A percentile compares a stretch with the other conserved stretches of the same genome.
These are phyloP conservation scores for Philotrypesis tridentata DNA, from an alignment of 1,140 invertebrate species.

Conservation along the genomic window DNA sequence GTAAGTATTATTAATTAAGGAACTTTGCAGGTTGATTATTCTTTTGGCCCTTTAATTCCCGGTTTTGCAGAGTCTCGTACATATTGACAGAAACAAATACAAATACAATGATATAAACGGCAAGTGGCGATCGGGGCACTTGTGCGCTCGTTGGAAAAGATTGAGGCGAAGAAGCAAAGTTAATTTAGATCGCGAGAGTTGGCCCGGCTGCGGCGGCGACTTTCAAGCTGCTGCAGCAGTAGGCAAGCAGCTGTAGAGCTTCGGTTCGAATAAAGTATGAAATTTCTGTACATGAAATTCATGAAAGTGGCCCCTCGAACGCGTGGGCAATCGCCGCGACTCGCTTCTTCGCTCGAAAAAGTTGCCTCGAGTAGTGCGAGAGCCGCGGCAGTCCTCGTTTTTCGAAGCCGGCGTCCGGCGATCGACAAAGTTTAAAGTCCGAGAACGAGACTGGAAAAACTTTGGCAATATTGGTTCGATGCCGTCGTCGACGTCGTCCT, in stretches of 20 bases:
- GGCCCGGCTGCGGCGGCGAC: neutral
- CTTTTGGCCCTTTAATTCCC: no score
- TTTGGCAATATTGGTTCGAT: conserved; percentile 59
- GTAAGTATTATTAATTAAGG: no score
- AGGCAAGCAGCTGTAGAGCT: neutral
- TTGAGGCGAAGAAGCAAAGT: conserved; percentile 20
- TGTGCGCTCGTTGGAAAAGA: neutral
- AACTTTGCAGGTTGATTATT: no score
- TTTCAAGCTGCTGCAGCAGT: neutral
- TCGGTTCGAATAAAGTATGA: conserved; percentile 14
- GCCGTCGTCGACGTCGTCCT: conserved; percentile 3
- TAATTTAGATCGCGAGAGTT: conserved; percentile 29
- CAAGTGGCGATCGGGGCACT: no score
- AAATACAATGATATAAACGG: no score
- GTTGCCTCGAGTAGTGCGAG: neutral
- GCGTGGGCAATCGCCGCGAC: conserved; percentile 25
- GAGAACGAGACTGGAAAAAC: conserved; percentile 53
- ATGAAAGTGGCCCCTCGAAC: conserved; percentile 28
- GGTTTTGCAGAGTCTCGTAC: no score
- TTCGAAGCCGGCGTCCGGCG: neutral
- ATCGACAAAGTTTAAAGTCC: conserved; percentile 54
- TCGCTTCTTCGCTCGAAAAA: conserved; percentile 12
- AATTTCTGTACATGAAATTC: conserved; percentile 48
- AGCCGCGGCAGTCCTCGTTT: conserved; percentile 26
- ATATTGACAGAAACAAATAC: no score